Evolutionary conservation across 2,113 vertebrate species (phyloP), one percentile per base, ranked within the genome.

Genomic region (Cervus canadensis): DNA sequence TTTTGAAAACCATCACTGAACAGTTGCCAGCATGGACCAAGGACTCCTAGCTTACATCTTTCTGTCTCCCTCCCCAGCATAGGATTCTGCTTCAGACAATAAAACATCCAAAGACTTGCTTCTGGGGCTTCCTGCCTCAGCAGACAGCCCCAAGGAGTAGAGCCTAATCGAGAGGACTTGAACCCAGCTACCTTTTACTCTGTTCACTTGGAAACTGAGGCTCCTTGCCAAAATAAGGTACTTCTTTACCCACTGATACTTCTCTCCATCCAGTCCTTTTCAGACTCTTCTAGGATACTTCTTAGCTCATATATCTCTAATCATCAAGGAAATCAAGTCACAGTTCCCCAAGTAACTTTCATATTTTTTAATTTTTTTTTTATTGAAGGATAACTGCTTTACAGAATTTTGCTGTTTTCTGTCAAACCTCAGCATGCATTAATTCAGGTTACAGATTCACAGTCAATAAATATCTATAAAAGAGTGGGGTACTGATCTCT

Each of bases 401-500:
- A 71, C n/a, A 71, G 5, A 71, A 40, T 71, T 71, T 71, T 71
- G 19, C 19, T 40, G n/a, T 40, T 71, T 71, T 71, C 10, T 40
- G 10, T 71, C 67, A 71, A 23, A 71, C n/a, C 67, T 40, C 9
- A 40, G n/a, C 67, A 71, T 23, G n/a, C 67, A 84, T 88, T 36
- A 67, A 56, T 96, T 93, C 17, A 78, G 16, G 30, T 76, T 64
- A 50, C 67, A 67, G 62, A 86, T 92, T 86, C 45, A 91, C 0
- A 54, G 3, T 16, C 54, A 88, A 30, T 86, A 91, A 95, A 64
- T 12, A 59, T 89, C n/a, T 86, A 25, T 59, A 40, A 23, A 40
- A 40, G 19, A 23, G 67, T 40, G 50, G 83, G 57, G 33, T 74
- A 6, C n/a, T 62, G 7, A 33, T 92, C 40, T 81, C n/a, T 91